Evolutionary conservation across 23 tunicate species (phyloP), one percentile per base, ranked within the genome.

Genomic region (Oikopleura albicans): DNA sequence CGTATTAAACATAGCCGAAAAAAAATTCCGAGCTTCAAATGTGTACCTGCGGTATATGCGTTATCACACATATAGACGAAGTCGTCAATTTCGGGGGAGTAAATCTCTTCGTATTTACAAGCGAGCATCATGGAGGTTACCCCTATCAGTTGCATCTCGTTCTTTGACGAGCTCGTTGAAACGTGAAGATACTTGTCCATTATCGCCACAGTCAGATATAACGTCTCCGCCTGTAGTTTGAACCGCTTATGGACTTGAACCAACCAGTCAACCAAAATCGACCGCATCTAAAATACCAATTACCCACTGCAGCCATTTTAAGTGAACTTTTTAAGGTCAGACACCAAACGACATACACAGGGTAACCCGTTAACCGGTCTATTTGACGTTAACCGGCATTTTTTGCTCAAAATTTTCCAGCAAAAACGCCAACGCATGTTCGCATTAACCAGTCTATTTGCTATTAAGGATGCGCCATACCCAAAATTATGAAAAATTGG

Each of bases 41-140:
- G 12, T 8, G 12, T 49, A 71, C 79, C 79, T 71, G 27, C 2
- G 36, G 79, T 71, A 37, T 71, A 71, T 4, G 79, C 79, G 35
- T 71, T 71, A 71, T 71, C 79, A 29, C 79, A 71, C 37, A 71
- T 71, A 71, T 12, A 71, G 27, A 2, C 33, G 31, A 71, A 16
- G 34, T 27, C 34, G 8, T 22, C 59, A 27, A 71, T 2, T 12
- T 95, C 96, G 38, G 96, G 99, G 0, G 91, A 87, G 84, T 90
- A 90, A 91, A 95, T 95, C 85, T 95, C 99, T 84, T 95, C 99
- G 83, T 95, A 95, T 79, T 95, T 95, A 35, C 89, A 88, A 1
- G 99, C 96, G 1, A 95, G 0, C 40, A 89, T 86, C 99, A 95
- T 95, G 1, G 99, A 92, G 33, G 99, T 90, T n/a, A 95, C 91